These are phyloP conservation scores for Helicoverpa zea DNA, from an alignment of 1,140 invertebrate genomes.

Conservation along the genomic window DNA sequence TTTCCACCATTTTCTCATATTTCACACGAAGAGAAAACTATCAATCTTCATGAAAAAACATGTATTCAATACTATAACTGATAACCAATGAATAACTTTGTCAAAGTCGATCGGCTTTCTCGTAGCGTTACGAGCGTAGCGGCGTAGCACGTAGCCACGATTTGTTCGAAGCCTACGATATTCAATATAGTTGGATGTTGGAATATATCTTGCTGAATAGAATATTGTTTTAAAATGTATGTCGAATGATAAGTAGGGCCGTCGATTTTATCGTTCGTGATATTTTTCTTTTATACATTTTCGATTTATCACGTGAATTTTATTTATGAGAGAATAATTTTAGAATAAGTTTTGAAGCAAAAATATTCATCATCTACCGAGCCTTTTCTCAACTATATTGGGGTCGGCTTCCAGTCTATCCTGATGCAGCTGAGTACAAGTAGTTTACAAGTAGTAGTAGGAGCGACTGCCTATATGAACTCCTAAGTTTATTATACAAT, in stretches of 20 bases:
- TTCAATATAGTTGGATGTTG: background rate
- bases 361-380: no score
- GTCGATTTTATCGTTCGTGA: background rate
- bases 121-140: slow-evolving; percentile 39
- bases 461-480: no score
- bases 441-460: no score
- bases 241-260: background rate
- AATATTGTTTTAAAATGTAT: slow-evolving; percentile 7
- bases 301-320: background rate
- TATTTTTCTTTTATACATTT: background rate
- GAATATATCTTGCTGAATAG: background rate
- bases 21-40: background rate
- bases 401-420: no score
- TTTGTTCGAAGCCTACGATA: slow-evolving; percentile 25
- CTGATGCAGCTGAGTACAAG: no score
- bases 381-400: no score
- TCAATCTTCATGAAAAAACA: slow-evolving; percentile 30
- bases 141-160: slow-evolving; percentile 29
- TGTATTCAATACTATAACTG: slow-evolving; percentile 21
- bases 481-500: no score
- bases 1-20: background rate
- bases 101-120: slow-evolving; percentile 4
- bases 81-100: slow-evolving; percentile 37
- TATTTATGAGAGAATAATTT: no score
- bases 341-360: no score